A percentile compares a stretch with the other conserved stretches of the same genome.
Conservation (phyloP, 92 coral and sea anemone genomes). For the Porites evermanni region DNA sequence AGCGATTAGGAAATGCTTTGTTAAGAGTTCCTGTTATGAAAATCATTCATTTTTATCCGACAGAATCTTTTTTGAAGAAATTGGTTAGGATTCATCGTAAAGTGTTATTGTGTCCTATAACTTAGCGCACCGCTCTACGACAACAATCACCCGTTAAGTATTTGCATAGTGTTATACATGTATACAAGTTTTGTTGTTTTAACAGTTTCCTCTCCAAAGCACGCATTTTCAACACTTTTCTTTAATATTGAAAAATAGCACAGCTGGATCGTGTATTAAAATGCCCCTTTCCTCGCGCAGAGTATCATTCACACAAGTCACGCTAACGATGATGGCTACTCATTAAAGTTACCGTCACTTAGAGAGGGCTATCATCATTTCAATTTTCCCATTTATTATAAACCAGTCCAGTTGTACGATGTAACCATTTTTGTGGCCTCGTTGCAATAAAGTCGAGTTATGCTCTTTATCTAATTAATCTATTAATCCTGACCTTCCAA, state of each 20-base stretch:
- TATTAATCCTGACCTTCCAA: not conserved
- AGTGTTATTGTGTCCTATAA: not conserved
- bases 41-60: not conserved
- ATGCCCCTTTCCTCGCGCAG: not conserved
- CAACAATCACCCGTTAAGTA: not conserved
- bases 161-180: slow-evolving; percentile 3
- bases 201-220: not conserved
- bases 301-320: not conserved
- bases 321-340: not conserved
- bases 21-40: not conserved
- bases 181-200: slow-evolving; percentile 4
- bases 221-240: not conserved
- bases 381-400: not conserved
- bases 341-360: not conserved
- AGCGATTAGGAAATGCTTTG: not conserved
- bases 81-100: not conserved
- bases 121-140: not conserved
- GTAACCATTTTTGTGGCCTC: not conserved
- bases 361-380: slow-evolving; percentile 14
- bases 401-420: not conserved
- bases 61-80: not conserved
- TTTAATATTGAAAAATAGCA: not conserved
- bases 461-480: too few relatives aligned
- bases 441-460: not conserved
- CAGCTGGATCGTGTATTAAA: not conserved